Base-by-base conservation (phyloP, 1,140 invertebrate genomes). In the Papilio helenus region DNA sequence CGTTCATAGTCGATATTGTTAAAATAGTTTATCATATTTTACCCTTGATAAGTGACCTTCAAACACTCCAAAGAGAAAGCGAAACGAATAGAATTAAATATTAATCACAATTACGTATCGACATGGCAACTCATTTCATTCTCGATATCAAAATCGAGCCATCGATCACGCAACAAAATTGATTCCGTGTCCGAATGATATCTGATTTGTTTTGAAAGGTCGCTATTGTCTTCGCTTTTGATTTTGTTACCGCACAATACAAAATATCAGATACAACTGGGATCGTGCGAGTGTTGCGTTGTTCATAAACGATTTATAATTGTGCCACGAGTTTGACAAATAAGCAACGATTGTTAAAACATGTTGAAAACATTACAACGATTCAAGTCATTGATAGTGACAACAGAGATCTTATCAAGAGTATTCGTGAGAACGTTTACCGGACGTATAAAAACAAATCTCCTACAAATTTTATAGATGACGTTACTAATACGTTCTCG, bases 151-250 rank as follows among this genome's bases (percentile, higher is more conserved):
- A 77, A 77, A 10, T 16, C 55, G 76, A 42, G 51, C n/a, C 76
- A 39, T 61, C 51, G 76, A 65, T 74, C 76, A 61, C 55, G 29
- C 76, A 77, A 76, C 74, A 58, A 61, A 77, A 77, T 77, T 77
- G 76, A 77, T 77, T 77, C 76, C 76, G 76, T 77, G 76, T 77
- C 76, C 76, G 76, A 65, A 61, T 23, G 58, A 58, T 77, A 77
- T 77, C 76, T 65, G 76, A 77, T 76, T 61, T 61, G 51, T 77
- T 61, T 42, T 77, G 76, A 77, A 77, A 77, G 76, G 76, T 77
- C 58, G 76, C 76, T 20, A 77, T 77, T 77, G 76, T 77, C 76
- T 77, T 74, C 44, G 44, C 20, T 44, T 74, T 74, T 49, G 42
- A 74, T 74, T 74, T 74, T 44, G 44, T 74, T 49, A 49, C 42